Conservation (phyloP, 2,888 invertebrate species). For the Pteria penguin region DNA sequence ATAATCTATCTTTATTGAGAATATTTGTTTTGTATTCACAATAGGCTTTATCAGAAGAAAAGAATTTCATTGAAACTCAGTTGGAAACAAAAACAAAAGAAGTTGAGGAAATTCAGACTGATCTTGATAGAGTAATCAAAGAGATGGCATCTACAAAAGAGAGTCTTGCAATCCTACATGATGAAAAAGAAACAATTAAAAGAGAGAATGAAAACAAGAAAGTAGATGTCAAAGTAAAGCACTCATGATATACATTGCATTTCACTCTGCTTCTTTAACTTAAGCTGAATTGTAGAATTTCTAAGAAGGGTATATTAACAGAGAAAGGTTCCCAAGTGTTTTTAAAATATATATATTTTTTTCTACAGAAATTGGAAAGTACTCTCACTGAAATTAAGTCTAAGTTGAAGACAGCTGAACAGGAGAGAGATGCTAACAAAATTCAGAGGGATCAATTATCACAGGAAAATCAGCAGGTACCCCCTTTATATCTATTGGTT, state of each 20-base stretch:
- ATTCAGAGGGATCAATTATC: slow-evolving; percentile 71
- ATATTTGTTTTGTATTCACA: no score
- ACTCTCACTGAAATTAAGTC: slow-evolving; percentile 46
- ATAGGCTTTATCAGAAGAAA: slow-evolving; percentile 48
- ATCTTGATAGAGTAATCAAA: slow-evolving; percentile 60
- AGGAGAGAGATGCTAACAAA: slow-evolving; percentile 66
- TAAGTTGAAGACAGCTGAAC: slow-evolving; percentile 58
- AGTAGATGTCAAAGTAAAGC: slow-evolving; percentile 63
- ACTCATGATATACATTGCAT: no score
- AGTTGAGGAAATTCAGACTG: slow-evolving; percentile 52
- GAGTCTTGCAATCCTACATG: slow-evolving; percentile 53
- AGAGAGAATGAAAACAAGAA: slow-evolving; percentile 53
- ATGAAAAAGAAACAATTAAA: slow-evolving; percentile 58
- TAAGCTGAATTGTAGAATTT: no score
- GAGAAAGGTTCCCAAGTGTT: not conserved
- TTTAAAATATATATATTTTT: not conserved
- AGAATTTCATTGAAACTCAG: slow-evolving; percentile 50
- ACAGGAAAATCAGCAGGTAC: slow-evolving; percentile 68
- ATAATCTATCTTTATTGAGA: no score
- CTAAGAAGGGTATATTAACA: no score
- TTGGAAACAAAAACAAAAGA: slow-evolving; percentile 49
- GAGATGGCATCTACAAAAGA: slow-evolving; percentile 62
- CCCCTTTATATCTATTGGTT: not conserved
- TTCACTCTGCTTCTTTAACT: no score
- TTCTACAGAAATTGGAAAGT: slow-evolving; percentile 38